Evolutionary conservation across 2,113 vertebrate genomes (phyloP), one percentile per base, ranked within the genome.

Genomic region (Ophiodon elongatus): DNA sequence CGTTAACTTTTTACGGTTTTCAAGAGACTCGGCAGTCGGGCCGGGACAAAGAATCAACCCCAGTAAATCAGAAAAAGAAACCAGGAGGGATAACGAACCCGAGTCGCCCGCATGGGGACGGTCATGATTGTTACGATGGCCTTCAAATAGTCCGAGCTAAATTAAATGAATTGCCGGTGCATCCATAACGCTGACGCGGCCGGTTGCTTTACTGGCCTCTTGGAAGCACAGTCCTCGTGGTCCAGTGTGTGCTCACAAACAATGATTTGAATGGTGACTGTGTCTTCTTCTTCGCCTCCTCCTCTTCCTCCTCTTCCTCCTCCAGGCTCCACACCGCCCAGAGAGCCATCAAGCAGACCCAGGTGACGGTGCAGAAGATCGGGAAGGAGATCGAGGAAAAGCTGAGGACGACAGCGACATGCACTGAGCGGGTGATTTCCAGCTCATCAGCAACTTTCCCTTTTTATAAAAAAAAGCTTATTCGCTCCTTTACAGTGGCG

Each of bases 381-480:
- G 98, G 98, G 88, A 99, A 96, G 91, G 97, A 99, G 95, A 99
- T 99, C n/a, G 98, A 99, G 93, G 98, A 99, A 85, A 99, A 98
- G 82, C 95, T 99, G 54, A 96, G 96, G 91, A 96, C 97, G 73
- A 97, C 97, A 0, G 97, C 97, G 8, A 92, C 96, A 56, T 97
- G 96, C 94, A 99, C 96, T 0, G 96, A 97, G 29, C 95, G 98
- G 97, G 98, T 99, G 94, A 50, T 57, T 35, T 60, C 19, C 15
- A n/a, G 33, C 62, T 37, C n/a, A 8, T 25, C 64, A 19, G 56
- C 67, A 63, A 37, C 56, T 62, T 59, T 3, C 11, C 54, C 6
- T n/a, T n/a, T n/a, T n/a, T n/a, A n/a, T n/a, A n/a, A n/a, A n/a
- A n/a, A n/a, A n/a, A n/a, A n/a, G n/a, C 56, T 80, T 54, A n/a